Base-by-base conservation (phyloP, 2,888 invertebrate species). In the Tineola bisselliella region DNA sequence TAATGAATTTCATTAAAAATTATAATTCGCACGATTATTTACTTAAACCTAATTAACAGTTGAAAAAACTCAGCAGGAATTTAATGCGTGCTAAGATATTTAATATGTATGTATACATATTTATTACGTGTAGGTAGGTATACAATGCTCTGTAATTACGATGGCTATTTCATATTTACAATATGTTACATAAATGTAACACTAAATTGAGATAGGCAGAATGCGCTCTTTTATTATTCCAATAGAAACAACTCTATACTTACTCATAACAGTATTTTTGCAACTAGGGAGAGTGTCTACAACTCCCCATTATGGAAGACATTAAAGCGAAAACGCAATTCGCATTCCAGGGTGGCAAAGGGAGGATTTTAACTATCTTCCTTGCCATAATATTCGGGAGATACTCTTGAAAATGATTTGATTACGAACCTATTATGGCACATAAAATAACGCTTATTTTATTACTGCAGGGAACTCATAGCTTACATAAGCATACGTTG, bases 331-430 rank as follows among this genome's bases (percentile, higher is more conserved):
- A 59, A 69, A 38, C 38, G 38, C 38, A 38, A 73, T 75, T 72
- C 71, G 65, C 71, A 66, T 66, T 70, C 65, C 62, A 67, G 69
- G 73, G 72, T 68, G 68, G 69, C 65, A 66, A 66, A 71, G 69
- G 70, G 74, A 73, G 69, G 70, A 74, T 38, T 38, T 81, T 78
- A 78, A 81, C 82, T 83, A 81, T 81, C 76, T 60, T 61, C 59
- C 76, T 79, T 81, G 75, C 81, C 81, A 48, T 84, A 82, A 25
- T 84, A 84, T 83, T 81, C 56, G 30, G 56, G 11, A 19, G 56
- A 19, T 56, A 19, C 56, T 38, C 38, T 38, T 38, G 38, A 38
- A 38, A 12, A 38, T 38, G 38, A 6, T 38, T 38, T 38, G 38
- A 38, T 6, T 38, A 38, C 10, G 38, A 38, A 38, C n/a, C 4